Percentiles rank a stretch among this genome's conserved stretches.
These are phyloP conservation scores for Leptodactylus fallax DNA, from an alignment of 2,797 vertebrate genomes.

Conservation along the genomic window DNA sequence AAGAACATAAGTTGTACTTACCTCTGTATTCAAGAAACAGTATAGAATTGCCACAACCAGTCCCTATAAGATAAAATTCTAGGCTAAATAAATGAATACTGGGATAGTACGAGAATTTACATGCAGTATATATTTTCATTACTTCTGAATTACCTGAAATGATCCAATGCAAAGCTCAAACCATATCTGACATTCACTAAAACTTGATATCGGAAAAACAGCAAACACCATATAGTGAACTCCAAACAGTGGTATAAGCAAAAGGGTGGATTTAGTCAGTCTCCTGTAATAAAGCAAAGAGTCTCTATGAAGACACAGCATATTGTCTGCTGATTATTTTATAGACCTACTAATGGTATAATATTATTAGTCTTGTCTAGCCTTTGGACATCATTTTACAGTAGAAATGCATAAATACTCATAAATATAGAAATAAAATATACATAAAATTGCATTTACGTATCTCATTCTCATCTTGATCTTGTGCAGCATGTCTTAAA, in stretches of 20 bases:
- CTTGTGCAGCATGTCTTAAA: too few species aligned
- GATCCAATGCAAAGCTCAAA: slow-evolving; percentile 90
- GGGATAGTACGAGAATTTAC: neutral
- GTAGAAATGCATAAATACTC: too few species aligned
- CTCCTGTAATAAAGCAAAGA: slow-evolving; percentile 76
- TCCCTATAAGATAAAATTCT: slow-evolving; percentile 78
- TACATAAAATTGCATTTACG: too few species aligned
- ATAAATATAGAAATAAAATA: too few species aligned
- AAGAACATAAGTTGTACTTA: slow-evolving; percentile 74
- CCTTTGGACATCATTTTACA: too few species aligned
- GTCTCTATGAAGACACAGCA: neutral
- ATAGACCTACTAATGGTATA: too few species aligned
- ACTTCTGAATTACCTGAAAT: slow-evolving; percentile 83
- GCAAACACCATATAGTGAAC: slow-evolving; percentile 91
- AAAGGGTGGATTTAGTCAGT: slow-evolving; percentile 89
- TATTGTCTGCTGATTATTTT: too few species aligned
- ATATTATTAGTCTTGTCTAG: too few species aligned
- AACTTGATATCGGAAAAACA: slow-evolving; percentile 78
- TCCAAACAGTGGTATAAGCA: slow-evolving; percentile 91
- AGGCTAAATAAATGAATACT: neutral
- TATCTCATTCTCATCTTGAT: too few species aligned
- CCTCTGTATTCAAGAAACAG: slow-evolving; percentile 95
- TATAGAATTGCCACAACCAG: slow-evolving; percentile 90
- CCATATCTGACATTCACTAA: slow-evolving; percentile 83
- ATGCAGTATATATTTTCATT: neutral